Evolutionary conservation across 2,888 invertebrate genomes (phyloP).

Genomic region (Linnaemya tessellans): DNA sequence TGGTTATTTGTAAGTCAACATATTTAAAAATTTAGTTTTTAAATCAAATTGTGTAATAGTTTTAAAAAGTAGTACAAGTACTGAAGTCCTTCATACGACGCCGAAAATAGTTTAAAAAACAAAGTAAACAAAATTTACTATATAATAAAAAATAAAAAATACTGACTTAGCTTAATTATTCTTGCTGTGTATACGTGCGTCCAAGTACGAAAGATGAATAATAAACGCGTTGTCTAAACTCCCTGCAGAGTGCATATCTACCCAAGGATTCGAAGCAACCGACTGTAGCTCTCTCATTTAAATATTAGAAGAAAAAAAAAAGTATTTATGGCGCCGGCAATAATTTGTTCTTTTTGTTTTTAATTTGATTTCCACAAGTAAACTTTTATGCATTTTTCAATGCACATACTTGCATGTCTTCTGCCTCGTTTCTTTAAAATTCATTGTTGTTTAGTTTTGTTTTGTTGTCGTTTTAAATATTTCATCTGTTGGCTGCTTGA

Average conservation of each 20-base stretch:
- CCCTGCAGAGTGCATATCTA: neutral
- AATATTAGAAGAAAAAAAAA: neutral
- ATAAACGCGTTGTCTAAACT: no score
- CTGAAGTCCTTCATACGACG: no score
- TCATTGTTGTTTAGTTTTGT: conserved; percentile 45
- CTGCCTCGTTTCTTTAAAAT: conserved; percentile 46
- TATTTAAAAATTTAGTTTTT: no score
- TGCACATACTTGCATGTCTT: conserved; percentile 21
- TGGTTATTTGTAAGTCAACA: no score
- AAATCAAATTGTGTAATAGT: no score
- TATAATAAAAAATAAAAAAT: no score
- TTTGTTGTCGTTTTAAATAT: conserved; percentile 12
- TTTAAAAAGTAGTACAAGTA: no score
- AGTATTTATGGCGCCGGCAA: conserved; percentile 31
- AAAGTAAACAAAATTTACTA: no score
- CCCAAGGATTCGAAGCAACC: neutral
- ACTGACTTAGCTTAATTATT: no score
- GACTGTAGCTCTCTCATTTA: neutral
- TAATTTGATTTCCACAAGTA: conserved; percentile 24
- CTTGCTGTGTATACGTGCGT: no score
- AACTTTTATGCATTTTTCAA: conserved; percentile 11
- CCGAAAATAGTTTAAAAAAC: no score
- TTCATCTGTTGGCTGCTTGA: conserved; percentile 12
- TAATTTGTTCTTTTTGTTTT: conserved; percentile 30
- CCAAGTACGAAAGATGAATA: no score